Evolutionary conservation across 2,888 invertebrate species (phyloP).

Genomic region (Drosophila neonasuta): DNA sequence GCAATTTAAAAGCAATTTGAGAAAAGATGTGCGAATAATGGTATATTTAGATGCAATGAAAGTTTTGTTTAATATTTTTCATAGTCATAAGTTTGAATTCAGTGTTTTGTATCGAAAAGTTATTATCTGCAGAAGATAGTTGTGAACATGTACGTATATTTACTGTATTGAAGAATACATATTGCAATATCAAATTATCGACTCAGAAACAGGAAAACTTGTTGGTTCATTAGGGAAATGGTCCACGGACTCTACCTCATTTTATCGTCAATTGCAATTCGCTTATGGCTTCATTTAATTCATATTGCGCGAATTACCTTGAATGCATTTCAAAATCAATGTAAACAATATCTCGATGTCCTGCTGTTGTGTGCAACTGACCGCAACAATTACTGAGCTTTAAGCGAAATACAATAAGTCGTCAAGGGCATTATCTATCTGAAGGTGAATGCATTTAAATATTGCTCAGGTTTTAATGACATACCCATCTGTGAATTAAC

Average conservation of each 20-base stretch:
- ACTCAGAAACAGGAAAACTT: not conserved
- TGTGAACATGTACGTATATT: no score
- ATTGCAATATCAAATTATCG: no score
- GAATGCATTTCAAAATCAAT: not conserved
- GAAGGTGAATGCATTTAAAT: not conserved
- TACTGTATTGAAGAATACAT: no score
- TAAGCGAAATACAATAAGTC: conserved; percentile 10
- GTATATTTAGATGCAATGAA: not conserved
- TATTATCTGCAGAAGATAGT: no score
- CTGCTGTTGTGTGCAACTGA: not conserved
- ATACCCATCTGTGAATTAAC: no score
- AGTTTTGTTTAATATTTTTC: not conserved
- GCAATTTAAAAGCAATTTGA: not conserved
- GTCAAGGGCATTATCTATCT: not conserved
- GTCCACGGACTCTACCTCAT: no score
- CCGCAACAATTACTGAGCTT: not conserved
- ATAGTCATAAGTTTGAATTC: no score
- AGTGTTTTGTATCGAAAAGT: no score
- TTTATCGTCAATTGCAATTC: no score
- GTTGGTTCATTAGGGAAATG: not conserved
- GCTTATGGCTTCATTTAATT: not conserved
- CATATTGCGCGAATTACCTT: not conserved
- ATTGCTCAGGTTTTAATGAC: no score
- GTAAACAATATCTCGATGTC: not conserved
- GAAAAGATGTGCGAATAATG: not conserved